phyloP scores from a whole-genome alignment of 2,113 vertebrate genomes.

The Strix uralensis region DNA sequence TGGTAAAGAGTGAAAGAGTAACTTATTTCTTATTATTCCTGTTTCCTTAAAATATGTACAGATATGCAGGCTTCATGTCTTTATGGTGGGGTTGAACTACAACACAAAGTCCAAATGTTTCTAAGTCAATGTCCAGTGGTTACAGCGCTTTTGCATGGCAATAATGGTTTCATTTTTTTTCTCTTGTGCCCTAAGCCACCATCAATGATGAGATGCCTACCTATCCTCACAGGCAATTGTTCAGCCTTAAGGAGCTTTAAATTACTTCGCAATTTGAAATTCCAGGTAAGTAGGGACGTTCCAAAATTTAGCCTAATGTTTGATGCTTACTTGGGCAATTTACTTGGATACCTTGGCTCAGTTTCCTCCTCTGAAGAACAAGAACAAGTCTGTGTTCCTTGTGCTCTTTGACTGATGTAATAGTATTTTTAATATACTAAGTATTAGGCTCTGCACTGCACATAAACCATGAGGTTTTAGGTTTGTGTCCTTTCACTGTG shows the following conservation, averaged over 20 bases:
- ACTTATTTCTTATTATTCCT: neutral
- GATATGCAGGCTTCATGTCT: neutral
- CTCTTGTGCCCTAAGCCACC: neutral
- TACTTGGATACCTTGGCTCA: neutral
- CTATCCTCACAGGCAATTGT: neutral
- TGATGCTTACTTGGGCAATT: neutral
- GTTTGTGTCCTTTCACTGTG: neutral
- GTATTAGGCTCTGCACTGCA: neutral
- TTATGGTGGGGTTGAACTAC: neutral
- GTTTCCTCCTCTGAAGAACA: neutral
- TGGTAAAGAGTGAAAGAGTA: neutral
- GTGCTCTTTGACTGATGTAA: neutral
- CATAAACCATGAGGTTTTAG: neutral
- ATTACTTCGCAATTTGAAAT: conserved; percentile 13
- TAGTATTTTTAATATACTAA: neutral
- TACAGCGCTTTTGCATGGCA: neutral
- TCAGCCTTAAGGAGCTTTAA: neutral
- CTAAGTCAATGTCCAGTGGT: neutral
- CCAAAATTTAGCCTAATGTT: neutral
- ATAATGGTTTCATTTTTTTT: neutral
- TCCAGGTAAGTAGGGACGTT: neutral
- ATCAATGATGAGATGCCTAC: neutral
- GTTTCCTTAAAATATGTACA: neutral
- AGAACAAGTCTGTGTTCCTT: neutral
- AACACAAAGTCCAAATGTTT: neutral